These are phyloP conservation scores for Trematomus bernacchii DNA, from an alignment of 2,797 vertebrate genomes.

Conservation along the genomic window DNA sequence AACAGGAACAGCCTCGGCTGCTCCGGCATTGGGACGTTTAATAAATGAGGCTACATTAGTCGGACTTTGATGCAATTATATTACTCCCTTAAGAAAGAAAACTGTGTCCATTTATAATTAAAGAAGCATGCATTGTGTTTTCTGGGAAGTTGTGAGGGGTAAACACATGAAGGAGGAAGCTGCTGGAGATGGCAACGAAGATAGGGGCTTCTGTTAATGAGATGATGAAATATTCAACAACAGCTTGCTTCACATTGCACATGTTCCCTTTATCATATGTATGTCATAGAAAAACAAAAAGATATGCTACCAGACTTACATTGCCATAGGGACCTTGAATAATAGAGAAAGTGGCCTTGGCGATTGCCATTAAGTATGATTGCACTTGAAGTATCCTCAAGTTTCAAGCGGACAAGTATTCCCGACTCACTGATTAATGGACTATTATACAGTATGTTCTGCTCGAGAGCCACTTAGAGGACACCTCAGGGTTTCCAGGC, in stretches of 20 bases:
- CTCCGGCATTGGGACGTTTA: conserved; percentile 23
- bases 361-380: conserved; percentile 70
- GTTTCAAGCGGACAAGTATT: conserved; percentile 63
- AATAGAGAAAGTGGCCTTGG: conserved; percentile 53
- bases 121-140: conserved; percentile 55
- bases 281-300: conserved; percentile 50
- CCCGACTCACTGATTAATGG: conserved; percentile 71
- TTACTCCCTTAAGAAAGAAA: conserved; percentile 54
- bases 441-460: conserved; percentile 67
- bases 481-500: conserved; percentile 58
- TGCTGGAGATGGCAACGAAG: conserved; percentile 36
- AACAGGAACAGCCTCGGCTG: neutral
- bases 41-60: conserved; percentile 35
- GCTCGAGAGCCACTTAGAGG: conserved; percentile 64
- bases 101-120: conserved; percentile 60
- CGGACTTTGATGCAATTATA: conserved; percentile 60
- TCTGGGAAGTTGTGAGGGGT: conserved; percentile 52
- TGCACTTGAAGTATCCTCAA: conserved; percentile 73
- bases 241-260: conserved; percentile 59
- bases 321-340: conserved; percentile 31
- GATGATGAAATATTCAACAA: conserved; percentile 69
- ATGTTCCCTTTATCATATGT: conserved; percentile 26
- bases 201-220: conserved; percentile 59
- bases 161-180: conserved; percentile 65
- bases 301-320: conserved; percentile 16